Conservation (phyloP, 2,797 vertebrate species). For the Halcyon badia region DNA sequence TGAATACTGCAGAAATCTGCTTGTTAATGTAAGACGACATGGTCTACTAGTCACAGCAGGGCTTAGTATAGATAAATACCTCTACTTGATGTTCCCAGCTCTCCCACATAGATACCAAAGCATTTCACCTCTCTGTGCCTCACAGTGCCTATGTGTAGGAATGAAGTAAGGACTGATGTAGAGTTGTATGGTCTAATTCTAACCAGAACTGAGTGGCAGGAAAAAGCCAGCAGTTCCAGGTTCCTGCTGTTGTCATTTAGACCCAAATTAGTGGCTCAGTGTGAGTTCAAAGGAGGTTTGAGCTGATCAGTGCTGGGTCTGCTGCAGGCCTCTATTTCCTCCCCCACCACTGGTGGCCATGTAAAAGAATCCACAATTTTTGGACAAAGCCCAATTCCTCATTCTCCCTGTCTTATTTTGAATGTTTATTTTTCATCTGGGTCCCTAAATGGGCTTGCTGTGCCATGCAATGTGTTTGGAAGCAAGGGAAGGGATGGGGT, state of each 20-base stretch:
- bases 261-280: background rate
- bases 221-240: background rate
- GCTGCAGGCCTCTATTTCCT: background rate
- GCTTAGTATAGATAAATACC: constrained; percentile 19
- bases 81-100: constrained; percentile 11
- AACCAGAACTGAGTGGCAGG: background rate
- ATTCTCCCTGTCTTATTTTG: background rate
- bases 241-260: background rate
- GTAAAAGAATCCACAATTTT: background rate
- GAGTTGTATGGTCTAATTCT: background rate
- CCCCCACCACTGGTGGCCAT: background rate
- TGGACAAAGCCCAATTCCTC: background rate
- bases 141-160: background rate
- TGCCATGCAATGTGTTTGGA: background rate
- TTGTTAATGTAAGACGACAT: constrained; percentile 12
- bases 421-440: background rate
- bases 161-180: background rate
- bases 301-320: background rate
- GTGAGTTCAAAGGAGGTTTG: background rate
- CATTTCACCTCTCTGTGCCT: background rate
- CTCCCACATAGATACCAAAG: background rate
- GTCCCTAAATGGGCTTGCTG: background rate
- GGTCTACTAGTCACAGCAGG: constrained; percentile 39
- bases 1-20: constrained; percentile 11
- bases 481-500: fast-evolving